phyloP scores from a whole-genome alignment of 2,113 vertebrate genomes.

The Pangasianodon hypophthalmus region DNA sequence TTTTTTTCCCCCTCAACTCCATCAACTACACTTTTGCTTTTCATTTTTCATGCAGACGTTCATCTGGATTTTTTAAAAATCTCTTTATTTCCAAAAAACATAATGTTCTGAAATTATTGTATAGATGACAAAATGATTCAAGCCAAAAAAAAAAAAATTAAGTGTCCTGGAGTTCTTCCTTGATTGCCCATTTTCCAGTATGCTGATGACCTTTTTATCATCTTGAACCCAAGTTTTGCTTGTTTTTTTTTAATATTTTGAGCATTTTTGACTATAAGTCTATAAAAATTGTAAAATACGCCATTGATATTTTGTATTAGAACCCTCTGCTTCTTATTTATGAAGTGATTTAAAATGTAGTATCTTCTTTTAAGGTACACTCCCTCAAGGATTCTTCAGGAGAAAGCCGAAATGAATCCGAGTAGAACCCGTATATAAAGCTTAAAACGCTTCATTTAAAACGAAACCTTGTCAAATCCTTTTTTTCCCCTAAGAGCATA shows the following conservation, averaged over 20 bases:
- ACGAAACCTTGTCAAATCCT: neutral
- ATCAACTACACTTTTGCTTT: neutral
- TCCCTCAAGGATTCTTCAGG: neutral
- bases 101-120: neutral
- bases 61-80: neutral
- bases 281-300: neutral
- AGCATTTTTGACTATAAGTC: neutral
- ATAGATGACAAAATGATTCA: neutral
- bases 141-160: neutral
- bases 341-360: neutral
- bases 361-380: neutral
- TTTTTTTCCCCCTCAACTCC: neutral
- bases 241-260: neutral
- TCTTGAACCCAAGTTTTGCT: neutral
- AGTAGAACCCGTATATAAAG: neutral
- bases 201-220: neutral
- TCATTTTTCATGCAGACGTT: neutral
- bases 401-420: neutral
- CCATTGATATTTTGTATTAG: neutral
- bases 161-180: neutral
- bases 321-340: neutral
- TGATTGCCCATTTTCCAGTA: neutral
- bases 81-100: neutral
- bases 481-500: neutral
- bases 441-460: neutral